Base-by-base conservation (phyloP, 2,888 invertebrate genomes). In the Latrodectus hesperus region DNA sequence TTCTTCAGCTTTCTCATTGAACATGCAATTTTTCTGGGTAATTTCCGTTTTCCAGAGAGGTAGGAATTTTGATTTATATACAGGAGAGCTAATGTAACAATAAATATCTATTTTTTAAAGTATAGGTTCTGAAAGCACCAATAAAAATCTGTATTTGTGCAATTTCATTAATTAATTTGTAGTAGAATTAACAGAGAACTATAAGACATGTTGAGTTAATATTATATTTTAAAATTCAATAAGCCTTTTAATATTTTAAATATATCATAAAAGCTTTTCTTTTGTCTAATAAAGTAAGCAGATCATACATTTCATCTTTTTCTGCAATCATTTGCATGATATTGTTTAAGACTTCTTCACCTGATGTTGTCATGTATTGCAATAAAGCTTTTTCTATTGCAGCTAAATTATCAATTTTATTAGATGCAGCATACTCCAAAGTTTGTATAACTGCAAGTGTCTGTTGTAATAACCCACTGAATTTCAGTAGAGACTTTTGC, bases 341-440 rank as follows among this genome's bases (percentile, higher is more conserved):
- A 53, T 71, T 72, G 26, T 76, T 75, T 16, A 86, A 76, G 4
- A 86, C 86, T 14, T 86, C 86, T 53, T 86, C 86, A 64, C 75
- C 49, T 14, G 86, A 86, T 49, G 65, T 53, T 16, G 80, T 65
- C 64, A 86, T 65, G 26, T 80, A 86, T 91, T 94, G 94, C 49
- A 94, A 91, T 84, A 95, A 93, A 90, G 95, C 93, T 90, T 94
- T 94, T 91, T 95, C 95, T 22, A 95, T 92, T 89, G 94, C 94
- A 91, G 94, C 93, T 9, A 95, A 91, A 26, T 94, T 92, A 84
- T 95, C 95, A 49, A 94, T 92, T 85, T 94, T 93, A 0, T 93
- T 92, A 0, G 93, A 92, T 88, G 92, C 93, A 0, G 93, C 93
- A 0, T 94, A 94, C 90, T 94, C 94, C 22, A 95, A 90, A 0